Base-by-base conservation (phyloP, 1,140 invertebrate genomes). In the Magallana gigas region DNA sequence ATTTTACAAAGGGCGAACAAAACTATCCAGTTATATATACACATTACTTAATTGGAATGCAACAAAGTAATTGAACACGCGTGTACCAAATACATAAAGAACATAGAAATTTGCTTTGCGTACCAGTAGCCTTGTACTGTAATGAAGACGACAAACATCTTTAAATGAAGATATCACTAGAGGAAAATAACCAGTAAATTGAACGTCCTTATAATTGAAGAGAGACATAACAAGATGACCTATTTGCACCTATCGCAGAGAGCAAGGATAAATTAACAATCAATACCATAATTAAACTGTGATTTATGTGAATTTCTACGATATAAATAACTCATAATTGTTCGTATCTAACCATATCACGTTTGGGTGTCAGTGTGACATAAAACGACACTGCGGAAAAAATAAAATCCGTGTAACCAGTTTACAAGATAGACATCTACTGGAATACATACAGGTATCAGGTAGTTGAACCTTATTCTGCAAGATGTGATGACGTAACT, bases 11-110 rank as follows among this genome's bases (percentile, higher is more conserved):
- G 36, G 36, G 36, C 36, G 36, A 48, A 48, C 36, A 76, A 29
- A 29, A 11, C 23, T 76, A 7, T 64, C 16, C 68, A 76, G 11
- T 11, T 76, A 76, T 29, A 23, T 29, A 76, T 29, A 76, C 9
- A 76, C 6, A 36, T 29, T 29, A 76, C 36, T 8, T 29, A 76
- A 29, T 9, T 76, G 68, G 68, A 76, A 76, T 76, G 68, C 36
- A 12, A 76, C 68, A 76, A 11, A 29, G 68, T 23, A 76, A 36
- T 76, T 76, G 68, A 76, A 76, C 68, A 76, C 68, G 18, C 36
- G 5, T 48, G 36, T 48, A 48, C 36, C 5, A 76, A 76, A 11
- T 62, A n/a, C 14, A 62, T 62, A n/a, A 62, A 12, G 5, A 48
- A 12, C 60, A 62, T 62, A 11, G 36, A 36, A 23, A 29, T 36